A percentile compares a stretch with the other conserved stretches of the same genome.
Evolutionary conservation across 2,888 invertebrate species (phyloP).

Genomic region (Dascillus cervinus): DNA sequence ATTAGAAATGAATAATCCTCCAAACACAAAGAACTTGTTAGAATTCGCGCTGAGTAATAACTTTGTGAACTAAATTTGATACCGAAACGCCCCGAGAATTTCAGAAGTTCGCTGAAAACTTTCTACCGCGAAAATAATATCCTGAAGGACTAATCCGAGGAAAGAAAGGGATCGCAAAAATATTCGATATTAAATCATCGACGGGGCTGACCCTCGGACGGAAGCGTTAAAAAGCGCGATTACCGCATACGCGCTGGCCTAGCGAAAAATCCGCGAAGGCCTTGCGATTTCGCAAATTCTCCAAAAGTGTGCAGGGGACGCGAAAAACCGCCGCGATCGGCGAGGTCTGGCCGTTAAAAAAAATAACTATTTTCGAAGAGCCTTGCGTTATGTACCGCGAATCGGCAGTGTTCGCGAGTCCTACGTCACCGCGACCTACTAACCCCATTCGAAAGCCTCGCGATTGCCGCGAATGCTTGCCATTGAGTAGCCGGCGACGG

Average conservation of each 20-base stretch:
- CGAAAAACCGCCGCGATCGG: conserved; percentile 17
- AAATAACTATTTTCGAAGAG: conserved; percentile 32
- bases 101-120: too few species aligned
- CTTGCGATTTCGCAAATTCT: conserved; percentile 3
- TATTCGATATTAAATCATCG: too few species aligned
- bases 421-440: conserved; percentile 61
- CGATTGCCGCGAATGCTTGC: conserved; percentile 33
- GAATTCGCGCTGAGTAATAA: too few species aligned
- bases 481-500: conserved; percentile 37
- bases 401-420: conserved; percentile 59
- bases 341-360: conserved; percentile 24
- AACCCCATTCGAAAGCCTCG: conserved; percentile 56
- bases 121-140: too few species aligned
- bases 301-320: conserved; percentile 16
- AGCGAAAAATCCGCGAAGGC: conserved; percentile 1
- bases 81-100: too few species aligned
- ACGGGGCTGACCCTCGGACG: too few species aligned
- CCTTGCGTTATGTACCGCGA: conserved; percentile 57
- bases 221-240: too few species aligned
- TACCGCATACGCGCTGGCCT: conserved; percentile 4
- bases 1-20: too few species aligned
- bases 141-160: too few species aligned
- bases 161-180: too few species aligned
- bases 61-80: too few species aligned
- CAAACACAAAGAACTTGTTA: too few species aligned